A percentile compares a stretch with the other conserved stretches of the same genome.
phyloP scores from a whole-genome alignment of 2,888 invertebrate genomes.

The Cenopis cana region DNA sequence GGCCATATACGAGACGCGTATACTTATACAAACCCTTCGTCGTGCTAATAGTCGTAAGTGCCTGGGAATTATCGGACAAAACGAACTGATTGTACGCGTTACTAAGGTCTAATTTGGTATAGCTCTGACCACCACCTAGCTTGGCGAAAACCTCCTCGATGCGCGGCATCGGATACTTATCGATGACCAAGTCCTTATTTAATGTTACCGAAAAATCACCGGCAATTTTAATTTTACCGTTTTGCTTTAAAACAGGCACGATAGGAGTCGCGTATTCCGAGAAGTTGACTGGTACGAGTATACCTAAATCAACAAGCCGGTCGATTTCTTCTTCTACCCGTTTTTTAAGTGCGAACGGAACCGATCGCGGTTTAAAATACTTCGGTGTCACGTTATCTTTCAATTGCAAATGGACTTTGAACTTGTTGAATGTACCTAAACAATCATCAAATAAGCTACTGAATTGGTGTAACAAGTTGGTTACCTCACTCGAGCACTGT shows the following conservation, averaged over 20 bases:
- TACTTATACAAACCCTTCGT: constrained; percentile 2
- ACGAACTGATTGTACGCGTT: constrained; percentile 18
- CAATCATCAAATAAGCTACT: no score
- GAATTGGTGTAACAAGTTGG: no score
- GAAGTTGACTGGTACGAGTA: constrained; percentile 46
- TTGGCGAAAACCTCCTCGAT: constrained; percentile 21
- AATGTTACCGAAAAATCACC: constrained; percentile 50
- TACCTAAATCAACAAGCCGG: constrained; percentile 38
- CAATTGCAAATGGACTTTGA: no score
- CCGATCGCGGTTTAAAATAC: constrained; percentile 46
- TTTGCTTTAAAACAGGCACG: constrained; percentile 43
- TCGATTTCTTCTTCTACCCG: constrained; percentile 48
- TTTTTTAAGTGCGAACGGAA: constrained; percentile 50
- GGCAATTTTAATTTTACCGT: constrained; percentile 46
- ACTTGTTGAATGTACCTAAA: no score
- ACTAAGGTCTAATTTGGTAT: constrained; percentile 17
- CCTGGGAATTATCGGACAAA: not conserved
- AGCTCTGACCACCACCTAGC: not conserved
- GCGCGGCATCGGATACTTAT: constrained; percentile 42
- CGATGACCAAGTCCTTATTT: constrained; percentile 49
- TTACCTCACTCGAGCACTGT: no score
- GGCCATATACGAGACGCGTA: constrained; percentile 9
- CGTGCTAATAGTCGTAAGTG: not conserved
- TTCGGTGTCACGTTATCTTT: constrained; percentile 19
- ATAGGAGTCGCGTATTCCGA: constrained; percentile 45